Percentiles rank a stretch among this genome's conserved stretches.
Conservation (phyloP, 1,140 invertebrate genomes). For the Drosophila saltans region DNA sequence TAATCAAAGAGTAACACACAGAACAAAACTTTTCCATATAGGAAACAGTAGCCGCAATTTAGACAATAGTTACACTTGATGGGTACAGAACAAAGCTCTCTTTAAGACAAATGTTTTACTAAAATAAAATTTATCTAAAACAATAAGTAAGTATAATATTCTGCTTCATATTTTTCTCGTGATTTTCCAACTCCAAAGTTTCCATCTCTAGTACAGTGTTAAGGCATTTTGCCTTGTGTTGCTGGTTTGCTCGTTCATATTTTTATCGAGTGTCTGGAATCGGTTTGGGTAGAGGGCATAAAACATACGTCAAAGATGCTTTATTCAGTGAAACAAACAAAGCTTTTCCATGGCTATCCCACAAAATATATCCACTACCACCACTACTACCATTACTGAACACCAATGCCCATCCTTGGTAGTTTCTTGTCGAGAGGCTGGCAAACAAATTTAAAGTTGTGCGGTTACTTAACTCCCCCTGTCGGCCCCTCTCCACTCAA, state of each 20-base stretch:
- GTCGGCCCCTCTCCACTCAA: not conserved
- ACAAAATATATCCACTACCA: not conserved
- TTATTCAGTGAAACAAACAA: slow-evolving; percentile 77
- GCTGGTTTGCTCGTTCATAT: slow-evolving; percentile 53
- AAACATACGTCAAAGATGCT: slow-evolving; percentile 74
- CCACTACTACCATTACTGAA: not conserved
- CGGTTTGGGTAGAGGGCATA: slow-evolving; percentile 19
- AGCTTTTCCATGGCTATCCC: slow-evolving; percentile 17
- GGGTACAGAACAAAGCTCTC: too few species aligned
- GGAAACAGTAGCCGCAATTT: too few species aligned
- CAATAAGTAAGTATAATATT: too few species aligned
- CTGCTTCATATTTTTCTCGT: not conserved
- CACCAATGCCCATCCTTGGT: not conserved
- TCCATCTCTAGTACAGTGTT: slow-evolving; percentile 23
- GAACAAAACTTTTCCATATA: too few species aligned
- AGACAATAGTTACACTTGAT: too few species aligned
- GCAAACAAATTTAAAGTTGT: slow-evolving; percentile 77
- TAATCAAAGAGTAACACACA: too few species aligned
- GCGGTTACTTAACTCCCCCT: slow-evolving; percentile 59
- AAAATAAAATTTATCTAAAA: not conserved
- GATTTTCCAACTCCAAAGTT: not conserved
- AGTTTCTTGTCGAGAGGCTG: slow-evolving; percentile 29
- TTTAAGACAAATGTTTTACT: too few species aligned
- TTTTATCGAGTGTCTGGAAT: slow-evolving; percentile 45
- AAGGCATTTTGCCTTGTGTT: slow-evolving; percentile 21